These are phyloP conservation scores for Callopanchax toddi DNA, from an alignment of 2,113 vertebrate species.

Conservation along the genomic window DNA sequence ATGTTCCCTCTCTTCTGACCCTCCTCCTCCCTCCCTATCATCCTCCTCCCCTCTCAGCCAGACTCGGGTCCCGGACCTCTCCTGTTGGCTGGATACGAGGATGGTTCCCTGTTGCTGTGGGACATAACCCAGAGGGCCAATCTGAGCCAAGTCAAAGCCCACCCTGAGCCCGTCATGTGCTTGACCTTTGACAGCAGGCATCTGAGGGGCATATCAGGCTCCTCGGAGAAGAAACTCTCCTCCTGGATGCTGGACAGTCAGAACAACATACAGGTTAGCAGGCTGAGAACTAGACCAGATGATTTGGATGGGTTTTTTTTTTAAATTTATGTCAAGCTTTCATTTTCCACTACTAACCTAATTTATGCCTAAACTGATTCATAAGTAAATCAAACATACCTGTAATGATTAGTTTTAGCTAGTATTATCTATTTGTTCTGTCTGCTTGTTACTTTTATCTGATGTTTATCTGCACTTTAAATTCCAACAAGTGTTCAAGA, in stretches of 20 bases:
- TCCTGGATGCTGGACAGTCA: slow-evolving; percentile 89
- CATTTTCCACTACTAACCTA: background rate
- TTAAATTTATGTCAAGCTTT: too few species aligned
- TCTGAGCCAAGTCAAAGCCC: slow-evolving; percentile 82
- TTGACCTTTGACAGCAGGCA: slow-evolving; percentile 88
- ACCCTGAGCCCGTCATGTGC: slow-evolving; percentile 91
- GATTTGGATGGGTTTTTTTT: background rate
- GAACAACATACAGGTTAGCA: slow-evolving; percentile 91
- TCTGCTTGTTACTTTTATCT: too few species aligned
- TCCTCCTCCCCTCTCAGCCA: slow-evolving; percentile 72
- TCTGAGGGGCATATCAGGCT: slow-evolving; percentile 88
- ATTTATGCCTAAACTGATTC: too few species aligned
- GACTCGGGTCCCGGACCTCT: slow-evolving; percentile 76
- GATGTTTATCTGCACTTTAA: too few species aligned
- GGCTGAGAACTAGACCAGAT: background rate
- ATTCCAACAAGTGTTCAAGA: too few species aligned
- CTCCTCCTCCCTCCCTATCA: slow-evolving; percentile 33
- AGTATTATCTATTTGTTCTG: too few species aligned
- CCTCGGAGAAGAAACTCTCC: slow-evolving; percentile 87
- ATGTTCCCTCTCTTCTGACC: slow-evolving; percentile 10
- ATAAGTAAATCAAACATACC: too few species aligned
- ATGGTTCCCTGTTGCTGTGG: slow-evolving; percentile 92
- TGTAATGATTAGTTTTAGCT: too few species aligned
- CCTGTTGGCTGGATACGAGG: slow-evolving; percentile 92
- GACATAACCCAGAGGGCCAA: slow-evolving; percentile 82